These are phyloP conservation scores for Kryphioiulus occultus DNA, from an alignment of 2,888 invertebrate species.

Conservation along the genomic window DNA sequence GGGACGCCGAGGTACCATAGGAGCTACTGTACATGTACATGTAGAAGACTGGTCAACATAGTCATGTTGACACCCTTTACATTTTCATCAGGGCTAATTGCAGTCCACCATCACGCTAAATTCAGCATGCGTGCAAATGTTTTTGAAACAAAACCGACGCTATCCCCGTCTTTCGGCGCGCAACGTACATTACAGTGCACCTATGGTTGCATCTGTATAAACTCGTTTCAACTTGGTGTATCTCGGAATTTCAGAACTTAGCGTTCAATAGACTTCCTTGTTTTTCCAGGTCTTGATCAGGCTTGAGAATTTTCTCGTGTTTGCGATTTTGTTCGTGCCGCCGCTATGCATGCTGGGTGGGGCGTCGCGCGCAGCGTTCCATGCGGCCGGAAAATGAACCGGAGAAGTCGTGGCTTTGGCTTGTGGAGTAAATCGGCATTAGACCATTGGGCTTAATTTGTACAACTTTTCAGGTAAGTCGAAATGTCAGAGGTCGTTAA, in stretches of 20 bases:
- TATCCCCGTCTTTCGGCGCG: too few relatives aligned
- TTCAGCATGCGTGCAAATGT: too few relatives aligned
- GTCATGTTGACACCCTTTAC: too few relatives aligned
- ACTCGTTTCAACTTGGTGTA: too few relatives aligned
- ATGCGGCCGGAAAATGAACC: conserved; percentile 22
- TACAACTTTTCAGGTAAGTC: conserved; percentile 48
- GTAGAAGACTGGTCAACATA: too few relatives aligned
- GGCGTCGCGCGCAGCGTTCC: not conserved
- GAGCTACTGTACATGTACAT: too few relatives aligned
- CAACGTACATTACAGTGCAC: too few relatives aligned
- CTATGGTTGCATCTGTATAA: too few relatives aligned
- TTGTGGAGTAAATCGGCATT: conserved; percentile 47
- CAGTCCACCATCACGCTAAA: too few relatives aligned
- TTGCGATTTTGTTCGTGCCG: not conserved
- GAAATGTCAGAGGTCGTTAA: conserved; percentile 42
- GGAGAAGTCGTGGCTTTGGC: conserved; percentile 43
- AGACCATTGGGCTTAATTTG: conserved; percentile 50
- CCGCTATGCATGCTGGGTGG: conserved; percentile 1
- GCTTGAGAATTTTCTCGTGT: not conserved
- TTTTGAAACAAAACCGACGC: too few relatives aligned
- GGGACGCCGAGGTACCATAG: too few relatives aligned
- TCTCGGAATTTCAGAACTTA: not conserved
- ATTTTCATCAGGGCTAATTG: too few relatives aligned
- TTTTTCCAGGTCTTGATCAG: not conserved
- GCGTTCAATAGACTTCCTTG: not conserved